A percentile compares a stretch with the other conserved stretches of the same genome.
Evolutionary conservation across 2,797 vertebrate species (phyloP).

Genomic region (Carduelis carduelis): DNA sequence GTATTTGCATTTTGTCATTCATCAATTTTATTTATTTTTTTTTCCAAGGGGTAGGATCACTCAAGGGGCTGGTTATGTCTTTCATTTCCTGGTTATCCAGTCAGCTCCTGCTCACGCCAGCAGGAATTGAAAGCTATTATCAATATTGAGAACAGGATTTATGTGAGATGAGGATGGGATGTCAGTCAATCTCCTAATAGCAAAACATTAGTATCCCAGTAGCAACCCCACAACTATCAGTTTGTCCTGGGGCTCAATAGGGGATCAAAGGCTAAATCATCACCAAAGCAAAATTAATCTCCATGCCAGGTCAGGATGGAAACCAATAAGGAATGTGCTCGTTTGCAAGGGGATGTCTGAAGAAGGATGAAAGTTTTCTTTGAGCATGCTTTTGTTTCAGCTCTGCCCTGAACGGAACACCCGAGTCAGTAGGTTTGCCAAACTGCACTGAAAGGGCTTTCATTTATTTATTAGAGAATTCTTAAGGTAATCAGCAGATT

Average conservation of each 20-base stretch:
- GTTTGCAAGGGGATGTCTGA: background rate
- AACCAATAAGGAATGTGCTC: background rate
- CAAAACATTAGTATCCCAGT: background rate
- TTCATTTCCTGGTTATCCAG: constrained; percentile 57
- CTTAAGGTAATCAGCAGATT: background rate
- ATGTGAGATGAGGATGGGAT: constrained; percentile 12
- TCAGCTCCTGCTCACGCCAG: constrained; percentile 22
- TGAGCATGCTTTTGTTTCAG: background rate
- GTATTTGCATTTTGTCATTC: constrained; percentile 5
- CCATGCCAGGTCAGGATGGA: background rate
- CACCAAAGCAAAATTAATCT: constrained; percentile 41
- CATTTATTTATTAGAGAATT: background rate
- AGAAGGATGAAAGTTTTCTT: background rate
- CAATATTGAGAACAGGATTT: constrained; percentile 44
- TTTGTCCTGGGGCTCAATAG: constrained; percentile 27
- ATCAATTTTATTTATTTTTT: background rate
- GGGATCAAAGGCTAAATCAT: constrained; percentile 42
- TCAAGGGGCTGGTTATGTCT: constrained; percentile 27
- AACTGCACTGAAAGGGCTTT: background rate
- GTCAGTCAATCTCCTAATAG: constrained; percentile 22
- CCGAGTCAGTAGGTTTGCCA: background rate
- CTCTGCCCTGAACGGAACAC: background rate
- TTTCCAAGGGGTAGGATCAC: background rate
- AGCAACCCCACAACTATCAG: background rate
- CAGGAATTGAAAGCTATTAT: constrained; percentile 42